Evolutionary conservation across 2,797 vertebrate species (phyloP), one percentile per base, ranked within the genome.

Genomic region (Malacoraja senta): DNA sequence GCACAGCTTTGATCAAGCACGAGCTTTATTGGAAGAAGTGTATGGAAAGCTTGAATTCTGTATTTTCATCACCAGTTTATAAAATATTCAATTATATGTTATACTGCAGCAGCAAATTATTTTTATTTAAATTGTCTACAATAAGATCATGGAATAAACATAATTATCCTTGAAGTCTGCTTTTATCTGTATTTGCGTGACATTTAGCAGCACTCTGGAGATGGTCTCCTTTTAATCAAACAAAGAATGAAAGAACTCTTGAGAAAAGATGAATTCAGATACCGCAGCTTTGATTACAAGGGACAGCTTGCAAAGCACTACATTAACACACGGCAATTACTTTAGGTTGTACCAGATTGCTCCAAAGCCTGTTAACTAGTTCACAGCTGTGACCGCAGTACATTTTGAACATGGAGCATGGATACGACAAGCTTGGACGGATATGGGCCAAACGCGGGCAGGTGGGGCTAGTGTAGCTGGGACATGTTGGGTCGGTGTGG

Each of bases 231-330:
- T 93, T 93, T 80, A 9, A 93, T 79, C 86, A 38, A 88, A 86
- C 80, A 77, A 32, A 63, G 93, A 93, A 93, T 94, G 74, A 93
- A 94, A 94, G 93, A 26, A 53, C 86, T 80, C 93, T 94, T 93
- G 93, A 90, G 78, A 93, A 93, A 90, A 63, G 17, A 93, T 94
- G 93, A 94, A 93, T 71, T 94, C 93, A 91, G n/a, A 32, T 53
- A 26, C 71, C 1, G 35, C 61, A 81, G 8, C 93, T 94, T 94
- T 93, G 92, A 94, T 94, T 88, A 68, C 44, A 35, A 29, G 26
- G 77, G 53, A 13, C 78, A 93, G 77, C 80, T 91, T 80, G 71
- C 17, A 77, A 71, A 74, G n/a, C 61, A 21, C 35, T 17, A 15
- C 2, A 19, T 53, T 88, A 58, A 84, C 76, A 63, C 8, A 65